Evolutionary conservation across 2,797 vertebrate genomes (phyloP).

Genomic region (Erethizon dorsatum): DNA sequence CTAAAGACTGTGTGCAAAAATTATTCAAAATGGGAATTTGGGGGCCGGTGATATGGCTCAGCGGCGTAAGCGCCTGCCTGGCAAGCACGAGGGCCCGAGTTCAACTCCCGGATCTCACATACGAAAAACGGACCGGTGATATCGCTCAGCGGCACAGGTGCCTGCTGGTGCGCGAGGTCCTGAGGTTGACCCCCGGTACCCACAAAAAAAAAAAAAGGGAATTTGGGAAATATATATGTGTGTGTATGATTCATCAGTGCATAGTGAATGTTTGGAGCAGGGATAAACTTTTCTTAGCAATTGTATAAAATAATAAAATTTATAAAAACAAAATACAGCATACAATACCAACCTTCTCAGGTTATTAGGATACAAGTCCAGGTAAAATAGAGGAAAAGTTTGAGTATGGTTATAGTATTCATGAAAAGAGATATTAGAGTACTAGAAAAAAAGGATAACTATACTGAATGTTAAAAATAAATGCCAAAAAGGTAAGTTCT

Average conservation of each 20-base stretch:
- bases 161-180: too few species aligned
- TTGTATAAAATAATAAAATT: not conserved
- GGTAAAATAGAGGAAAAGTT: not conserved
- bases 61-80: too few species aligned
- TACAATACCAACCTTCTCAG: conserved; percentile 1
- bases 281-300: not conserved
- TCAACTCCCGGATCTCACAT: too few species aligned
- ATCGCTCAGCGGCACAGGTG: too few species aligned
- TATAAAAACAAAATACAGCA: not conserved
- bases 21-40: not conserved
- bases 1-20: not conserved
- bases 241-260: not conserved
- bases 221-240: not conserved
- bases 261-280: not conserved
- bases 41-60: too few species aligned
- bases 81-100: too few species aligned
- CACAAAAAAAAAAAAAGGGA: too few species aligned
- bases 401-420: not conserved
- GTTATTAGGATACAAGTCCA: not conserved
- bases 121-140: too few species aligned
- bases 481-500: not conserved
- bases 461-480: not conserved
- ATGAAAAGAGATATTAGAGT: not conserved
- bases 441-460: not conserved
- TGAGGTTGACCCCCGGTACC: too few species aligned